Percentiles rank a stretch among this genome's conserved stretches.
Evolutionary conservation across 2,797 vertebrate genomes (phyloP).

Genomic region (Mormyrops attenuatus): DNA sequence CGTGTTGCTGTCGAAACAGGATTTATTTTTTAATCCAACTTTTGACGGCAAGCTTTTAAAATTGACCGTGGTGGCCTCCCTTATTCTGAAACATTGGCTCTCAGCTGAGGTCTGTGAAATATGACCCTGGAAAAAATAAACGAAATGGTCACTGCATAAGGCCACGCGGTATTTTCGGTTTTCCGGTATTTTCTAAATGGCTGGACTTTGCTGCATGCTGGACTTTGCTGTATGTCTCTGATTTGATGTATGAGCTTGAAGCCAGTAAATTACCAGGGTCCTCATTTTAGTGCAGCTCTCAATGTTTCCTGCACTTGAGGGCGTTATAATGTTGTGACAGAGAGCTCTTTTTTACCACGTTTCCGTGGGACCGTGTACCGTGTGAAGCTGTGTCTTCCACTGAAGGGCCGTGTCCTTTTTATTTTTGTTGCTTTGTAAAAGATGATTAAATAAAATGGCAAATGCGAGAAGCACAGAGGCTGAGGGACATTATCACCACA

Average conservation of each 20-base stretch:
- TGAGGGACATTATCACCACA: constrained; percentile 35
- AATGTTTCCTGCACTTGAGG: constrained; percentile 30
- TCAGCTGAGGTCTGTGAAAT: neutral
- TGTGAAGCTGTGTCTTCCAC: constrained; percentile 50
- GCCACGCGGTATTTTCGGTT: neutral
- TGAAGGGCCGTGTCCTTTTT: constrained; percentile 38
- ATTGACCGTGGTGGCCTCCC: neutral
- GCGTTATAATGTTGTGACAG: constrained; percentile 25
- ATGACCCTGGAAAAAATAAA: neutral
- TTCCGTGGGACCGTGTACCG: constrained; percentile 41
- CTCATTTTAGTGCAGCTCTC: constrained; percentile 38
- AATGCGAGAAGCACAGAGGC: constrained; percentile 32
- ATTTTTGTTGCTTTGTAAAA: constrained; percentile 38
- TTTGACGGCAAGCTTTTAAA: neutral
- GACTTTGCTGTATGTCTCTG: neutral
- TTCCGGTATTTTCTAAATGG: neutral
- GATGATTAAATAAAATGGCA: constrained; percentile 42
- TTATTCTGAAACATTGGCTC: neutral
- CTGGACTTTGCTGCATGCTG: neutral
- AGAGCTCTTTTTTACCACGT: neutral
- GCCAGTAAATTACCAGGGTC: constrained; percentile 36
- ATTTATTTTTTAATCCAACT: neutral
- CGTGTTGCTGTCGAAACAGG: constrained; percentile 14
- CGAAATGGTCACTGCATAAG: neutral
- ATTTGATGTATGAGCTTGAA: constrained; percentile 11